phyloP scores from a whole-genome alignment of 1,140 invertebrate species.

The Dendrolimus punctatus region DNA sequence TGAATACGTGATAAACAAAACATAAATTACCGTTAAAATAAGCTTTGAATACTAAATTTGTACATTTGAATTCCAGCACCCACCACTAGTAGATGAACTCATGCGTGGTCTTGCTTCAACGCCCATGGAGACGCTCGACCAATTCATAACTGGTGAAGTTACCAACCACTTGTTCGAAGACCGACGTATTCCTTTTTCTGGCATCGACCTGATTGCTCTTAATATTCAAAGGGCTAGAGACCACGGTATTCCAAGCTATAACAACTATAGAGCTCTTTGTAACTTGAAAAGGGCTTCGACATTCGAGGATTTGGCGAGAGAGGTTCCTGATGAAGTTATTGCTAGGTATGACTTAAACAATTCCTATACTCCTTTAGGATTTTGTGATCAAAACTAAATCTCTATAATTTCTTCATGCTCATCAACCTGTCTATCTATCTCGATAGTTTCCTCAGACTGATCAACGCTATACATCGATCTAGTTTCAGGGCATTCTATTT shows the following conservation, averaged over 20 bases:
- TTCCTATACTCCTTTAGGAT: too few species aligned
- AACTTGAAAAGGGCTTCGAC: constrained; percentile 84
- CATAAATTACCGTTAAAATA: too few species aligned
- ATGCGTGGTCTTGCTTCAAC: constrained; percentile 89
- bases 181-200: constrained; percentile 87
- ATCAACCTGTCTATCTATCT: too few species aligned
- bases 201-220: constrained; percentile 87
- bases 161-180: constrained; percentile 96
- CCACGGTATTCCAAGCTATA: constrained; percentile 89
- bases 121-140: constrained; percentile 94
- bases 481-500: too few species aligned
- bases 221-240: constrained; percentile 90
- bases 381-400: too few species aligned
- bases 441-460: too few species aligned
- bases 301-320: constrained; percentile 86
- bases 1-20: too few species aligned
- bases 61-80: constrained; percentile 56
- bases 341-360: constrained; percentile 58
- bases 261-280: constrained; percentile 88
- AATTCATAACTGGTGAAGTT: constrained; percentile 94
- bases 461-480: too few species aligned
- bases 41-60: too few species aligned
- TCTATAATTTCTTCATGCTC: too few species aligned
- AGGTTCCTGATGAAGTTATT: constrained; percentile 89
- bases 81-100: constrained; percentile 89